phyloP scores from a whole-genome alignment of 2,797 vertebrate species.

The Lemur catta region DNA sequence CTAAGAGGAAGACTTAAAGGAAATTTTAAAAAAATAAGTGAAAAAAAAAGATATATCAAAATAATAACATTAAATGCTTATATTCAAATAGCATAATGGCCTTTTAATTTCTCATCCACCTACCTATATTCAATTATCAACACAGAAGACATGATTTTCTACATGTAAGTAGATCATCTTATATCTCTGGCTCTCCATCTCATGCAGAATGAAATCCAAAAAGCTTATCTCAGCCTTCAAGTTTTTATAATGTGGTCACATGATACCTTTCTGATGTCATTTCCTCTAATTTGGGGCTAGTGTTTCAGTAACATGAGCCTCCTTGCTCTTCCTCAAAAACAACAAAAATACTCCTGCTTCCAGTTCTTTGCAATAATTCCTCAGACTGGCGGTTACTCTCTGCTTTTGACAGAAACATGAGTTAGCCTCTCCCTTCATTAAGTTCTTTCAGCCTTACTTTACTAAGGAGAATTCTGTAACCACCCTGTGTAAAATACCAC shows the following conservation, averaged over 20 bases:
- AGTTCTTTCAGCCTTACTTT: background rate
- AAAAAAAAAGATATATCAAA: background rate
- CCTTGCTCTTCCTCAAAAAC: background rate
- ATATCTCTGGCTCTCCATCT: background rate
- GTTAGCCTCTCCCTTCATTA: background rate
- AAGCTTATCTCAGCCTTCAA: background rate
- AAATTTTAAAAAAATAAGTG: background rate
- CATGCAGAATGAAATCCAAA: background rate
- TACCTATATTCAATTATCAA: background rate
- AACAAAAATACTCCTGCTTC: background rate
- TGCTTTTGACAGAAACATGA: background rate
- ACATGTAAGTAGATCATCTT: background rate
- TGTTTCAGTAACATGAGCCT: no score
- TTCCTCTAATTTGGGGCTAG: background rate
- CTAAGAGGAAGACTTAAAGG: background rate
- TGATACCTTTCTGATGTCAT: background rate
- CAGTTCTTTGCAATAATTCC: background rate
- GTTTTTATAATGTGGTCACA: fast-evolving
- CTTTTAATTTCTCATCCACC: background rate
- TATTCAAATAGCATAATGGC: background rate
- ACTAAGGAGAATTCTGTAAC: background rate
- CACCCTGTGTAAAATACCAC: background rate
- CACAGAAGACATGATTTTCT: background rate
- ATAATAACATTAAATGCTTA: background rate
- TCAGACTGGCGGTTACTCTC: background rate